Percentiles rank a stretch among this genome's conserved stretches.
Conservation (phyloP, 2,113 vertebrate species). For the Gracilinanus agilis region DNA sequence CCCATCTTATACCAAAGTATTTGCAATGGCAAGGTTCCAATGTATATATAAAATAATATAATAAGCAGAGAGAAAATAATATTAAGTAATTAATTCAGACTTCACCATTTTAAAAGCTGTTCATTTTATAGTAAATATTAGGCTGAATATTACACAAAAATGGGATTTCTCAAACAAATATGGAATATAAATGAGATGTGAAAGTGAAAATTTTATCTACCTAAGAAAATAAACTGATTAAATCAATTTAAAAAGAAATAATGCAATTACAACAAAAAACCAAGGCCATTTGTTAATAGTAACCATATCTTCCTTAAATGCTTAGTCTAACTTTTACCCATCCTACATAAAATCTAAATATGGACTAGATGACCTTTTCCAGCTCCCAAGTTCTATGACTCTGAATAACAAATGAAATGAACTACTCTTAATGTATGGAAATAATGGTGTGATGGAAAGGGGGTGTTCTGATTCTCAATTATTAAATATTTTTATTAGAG, state of each 20-base stretch:
- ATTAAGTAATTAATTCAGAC: slow-evolving; percentile 32
- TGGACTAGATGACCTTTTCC: slow-evolving; percentile 3
- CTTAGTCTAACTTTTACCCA: background rate
- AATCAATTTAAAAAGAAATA: background rate
- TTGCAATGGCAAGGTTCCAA: slow-evolving; percentile 17
- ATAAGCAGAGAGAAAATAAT: background rate
- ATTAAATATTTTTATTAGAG: background rate
- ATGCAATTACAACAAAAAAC: background rate
- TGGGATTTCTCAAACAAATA: background rate
- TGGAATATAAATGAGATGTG: background rate
- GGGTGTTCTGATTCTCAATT: background rate
- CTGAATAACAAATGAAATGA: slow-evolving; percentile 9
- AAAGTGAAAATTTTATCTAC: background rate
- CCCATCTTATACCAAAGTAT: slow-evolving; percentile 4
- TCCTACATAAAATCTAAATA: background rate
- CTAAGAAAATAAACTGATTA: background rate
- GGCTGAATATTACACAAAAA: slow-evolving; percentile 24
- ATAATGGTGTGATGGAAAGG: background rate
- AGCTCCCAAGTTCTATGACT: slow-evolving; percentile 1
- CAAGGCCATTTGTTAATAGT: background rate
- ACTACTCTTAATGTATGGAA: slow-evolving; percentile 4
- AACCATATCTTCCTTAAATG: background rate
- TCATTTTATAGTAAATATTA: slow-evolving; percentile 52
- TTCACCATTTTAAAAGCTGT: slow-evolving; percentile 34
- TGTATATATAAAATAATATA: slow-evolving; percentile 39